Percentiles rank a stretch among this genome's conserved stretches.
phyloP scores from a whole-genome alignment of 1,140 invertebrate genomes.

The Drosophila asahinai region DNA sequence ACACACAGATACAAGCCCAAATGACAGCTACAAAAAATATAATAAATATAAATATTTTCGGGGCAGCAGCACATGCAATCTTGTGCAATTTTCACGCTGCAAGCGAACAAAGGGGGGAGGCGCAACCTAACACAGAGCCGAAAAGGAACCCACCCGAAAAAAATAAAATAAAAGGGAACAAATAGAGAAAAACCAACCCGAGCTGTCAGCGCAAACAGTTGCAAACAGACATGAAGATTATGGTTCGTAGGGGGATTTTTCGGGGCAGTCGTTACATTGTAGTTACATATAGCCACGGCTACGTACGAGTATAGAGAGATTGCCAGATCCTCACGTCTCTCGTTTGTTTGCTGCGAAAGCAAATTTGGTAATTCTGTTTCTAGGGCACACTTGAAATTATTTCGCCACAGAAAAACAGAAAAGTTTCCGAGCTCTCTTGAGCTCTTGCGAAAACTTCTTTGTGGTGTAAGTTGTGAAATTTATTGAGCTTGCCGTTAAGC shows the following conservation, averaged over 20 bases:
- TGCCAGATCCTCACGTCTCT: constrained; percentile 44
- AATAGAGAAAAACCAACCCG: constrained; percentile 21
- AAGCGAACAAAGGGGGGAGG: constrained; percentile 17
- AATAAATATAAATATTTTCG: constrained; percentile 73
- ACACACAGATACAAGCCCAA: constrained; percentile 38
- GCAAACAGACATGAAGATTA: constrained; percentile 80
- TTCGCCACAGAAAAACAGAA: constrained; percentile 18
- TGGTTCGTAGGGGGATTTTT: constrained; percentile 45
- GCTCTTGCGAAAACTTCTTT: constrained; percentile 31
- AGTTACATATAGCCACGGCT: constrained; percentile 24
- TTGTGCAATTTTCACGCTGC: constrained; percentile 77
- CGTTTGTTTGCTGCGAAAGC: constrained; percentile 46
- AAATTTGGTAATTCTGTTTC: constrained; percentile 52
- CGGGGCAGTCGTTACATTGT: constrained; percentile 43
- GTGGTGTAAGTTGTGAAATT: constrained; percentile 38
- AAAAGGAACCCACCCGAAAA: background rate
- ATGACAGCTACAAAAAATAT: constrained; percentile 74
- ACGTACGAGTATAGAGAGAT: constrained; percentile 24
- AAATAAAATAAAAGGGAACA: background rate
- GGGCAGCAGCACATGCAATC: constrained; percentile 73
- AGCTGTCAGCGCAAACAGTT: constrained; percentile 79
- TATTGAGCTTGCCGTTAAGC: constrained; percentile 44
- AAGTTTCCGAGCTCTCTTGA: constrained; percentile 16
- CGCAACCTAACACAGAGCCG: constrained; percentile 20
- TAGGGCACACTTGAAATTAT: constrained; percentile 39